Evolutionary conservation across 2,797 vertebrate species (phyloP), one percentile per base, ranked within the genome.

Genomic region (Diplodus sargus): DNA sequence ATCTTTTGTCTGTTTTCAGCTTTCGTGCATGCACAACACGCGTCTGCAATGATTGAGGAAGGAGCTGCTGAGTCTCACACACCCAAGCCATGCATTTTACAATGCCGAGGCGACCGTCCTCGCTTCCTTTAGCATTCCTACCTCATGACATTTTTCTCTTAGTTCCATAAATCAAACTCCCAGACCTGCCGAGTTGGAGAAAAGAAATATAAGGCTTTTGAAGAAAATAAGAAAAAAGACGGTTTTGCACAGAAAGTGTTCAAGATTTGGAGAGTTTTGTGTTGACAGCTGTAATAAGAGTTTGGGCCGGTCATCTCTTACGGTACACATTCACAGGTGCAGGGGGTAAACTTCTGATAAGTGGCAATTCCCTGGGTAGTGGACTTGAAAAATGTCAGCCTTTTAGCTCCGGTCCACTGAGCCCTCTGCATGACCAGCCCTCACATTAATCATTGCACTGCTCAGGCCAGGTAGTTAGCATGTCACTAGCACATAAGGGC

Each of bases 101-200:
- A 82, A 81, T 0, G 5, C 25, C 30, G n/a, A 69, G 58, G 71
- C 74, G 62, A 86, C 61, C 71, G 75, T 61, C 69, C 39, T 15
- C 10, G 30, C 62, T 91, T 88, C 78, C 73, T 84, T 92, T 87
- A 77, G 83, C 82, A 84, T 92, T 92, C 89, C 79, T 71, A 78
- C 63, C 74, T 64, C 75, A 49, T 74, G 84, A 87, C 80, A 84
- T 89, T 85, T 90, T 81, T 70, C 62, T 83, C 34, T 89, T 62
- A 56, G 84, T 89, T 91, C 87, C 82, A 94, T 95, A 87, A 95
- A 95, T 95, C 90, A 95, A 90, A 87, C 16, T 23, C 48, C 48
- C 14, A 52, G 83, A 85, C 76, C 73, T 85, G 89, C 83, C 51
- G 47, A 71, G 56, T 28, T 65, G 78, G 88, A 78, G 64, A 82